Base-by-base conservation (phyloP, 1,140 invertebrate genomes). In the Bradynema listronoti region DNA sequence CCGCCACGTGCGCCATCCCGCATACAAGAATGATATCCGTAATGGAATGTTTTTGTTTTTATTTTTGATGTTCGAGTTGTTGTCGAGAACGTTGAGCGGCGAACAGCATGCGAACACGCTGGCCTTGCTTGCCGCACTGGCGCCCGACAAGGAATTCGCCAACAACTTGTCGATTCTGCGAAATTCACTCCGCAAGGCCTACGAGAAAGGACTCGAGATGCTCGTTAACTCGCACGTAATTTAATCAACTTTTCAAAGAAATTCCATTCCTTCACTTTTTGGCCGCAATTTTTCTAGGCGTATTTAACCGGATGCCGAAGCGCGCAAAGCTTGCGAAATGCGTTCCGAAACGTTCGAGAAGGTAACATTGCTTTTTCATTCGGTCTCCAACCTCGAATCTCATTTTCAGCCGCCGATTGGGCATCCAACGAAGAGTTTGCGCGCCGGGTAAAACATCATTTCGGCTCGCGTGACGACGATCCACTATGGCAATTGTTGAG, bases 201-300 rank as follows among this genome's bases (percentile, higher is more conserved):
- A 49, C 50, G 45, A 46, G 39, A 19, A 46, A 11, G 63, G 64
- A 2, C 34, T 69, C 36, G 63, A 61, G 25, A 68, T 65, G 65
- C 19, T 65, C n/a, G 7, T 68, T 14, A 62, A 66, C 19, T 39
- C 68, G 25, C 65, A 64, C 19, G 63, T 65, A 9, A 4, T 4
- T 59, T 63, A 2, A 0, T 27, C 16, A 0, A 4, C 11, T 1
- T 32, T 5, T 9, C 24, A 33, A 4, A 32, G 5, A 34, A 50
- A 11, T 6, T 5, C n/a, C 0, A 9, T 65, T 9, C 16, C n/a
- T 27, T 19, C 29, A 22, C 9, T 68, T 42, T 60, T 62, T 58
- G 7, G 16, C 61, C 19, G 14, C 50, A 5, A 46, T 66, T 5
- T 22, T 36, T 64, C 52, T 33, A 65, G 63, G 68, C 56, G 14